phyloP scores from a whole-genome alignment of 2,888 invertebrate genomes.

The Euzophera pinguis region DNA sequence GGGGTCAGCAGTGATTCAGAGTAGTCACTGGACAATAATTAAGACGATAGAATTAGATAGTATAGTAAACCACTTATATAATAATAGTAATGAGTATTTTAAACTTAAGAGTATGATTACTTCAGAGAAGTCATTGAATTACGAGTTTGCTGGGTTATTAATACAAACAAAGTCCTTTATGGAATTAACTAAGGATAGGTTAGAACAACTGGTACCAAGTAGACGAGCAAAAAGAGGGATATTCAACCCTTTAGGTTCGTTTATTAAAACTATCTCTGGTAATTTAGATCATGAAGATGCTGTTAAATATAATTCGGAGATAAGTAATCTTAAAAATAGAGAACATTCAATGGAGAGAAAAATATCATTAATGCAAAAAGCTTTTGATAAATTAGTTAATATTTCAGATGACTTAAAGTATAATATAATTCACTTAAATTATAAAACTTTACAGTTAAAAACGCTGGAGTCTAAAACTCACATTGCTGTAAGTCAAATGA shows the following conservation, averaged over 20 bases:
- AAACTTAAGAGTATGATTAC: background rate
- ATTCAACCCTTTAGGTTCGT: conserved; percentile 14
- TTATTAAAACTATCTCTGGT: conserved; percentile 13
- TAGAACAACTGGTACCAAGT: conserved; percentile 9
- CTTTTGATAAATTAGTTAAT: conserved; percentile 10
- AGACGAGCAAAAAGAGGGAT: conserved; percentile 4
- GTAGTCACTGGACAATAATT: conserved; percentile 12
- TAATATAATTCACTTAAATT: conserved; percentile 10
- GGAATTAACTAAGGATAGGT: conserved; percentile 8
- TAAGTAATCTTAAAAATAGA: conserved; percentile 11
- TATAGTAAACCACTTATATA: background rate
- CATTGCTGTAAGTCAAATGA: conserved; percentile 6
- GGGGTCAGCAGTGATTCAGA: conserved; percentile 13
- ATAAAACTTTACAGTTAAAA: background rate
- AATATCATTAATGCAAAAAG: conserved; percentile 11
- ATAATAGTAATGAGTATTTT: conserved; percentile 1
- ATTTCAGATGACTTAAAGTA: conserved; percentile 13
- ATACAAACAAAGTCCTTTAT: conserved; percentile 12
- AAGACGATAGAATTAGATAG: conserved; percentile 11
- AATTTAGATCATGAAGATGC: conserved; percentile 15
- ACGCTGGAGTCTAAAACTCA: background rate
- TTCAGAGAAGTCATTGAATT: background rate
- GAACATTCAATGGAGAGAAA: conserved; percentile 14
- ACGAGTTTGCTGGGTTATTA: conserved; percentile 5
- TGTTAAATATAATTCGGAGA: conserved; percentile 11